Percentiles rank a stretch among this genome's conserved stretches.
Conservation (phyloP, 1,140 invertebrate species). For the Drosophila trapezifrons region DNA sequence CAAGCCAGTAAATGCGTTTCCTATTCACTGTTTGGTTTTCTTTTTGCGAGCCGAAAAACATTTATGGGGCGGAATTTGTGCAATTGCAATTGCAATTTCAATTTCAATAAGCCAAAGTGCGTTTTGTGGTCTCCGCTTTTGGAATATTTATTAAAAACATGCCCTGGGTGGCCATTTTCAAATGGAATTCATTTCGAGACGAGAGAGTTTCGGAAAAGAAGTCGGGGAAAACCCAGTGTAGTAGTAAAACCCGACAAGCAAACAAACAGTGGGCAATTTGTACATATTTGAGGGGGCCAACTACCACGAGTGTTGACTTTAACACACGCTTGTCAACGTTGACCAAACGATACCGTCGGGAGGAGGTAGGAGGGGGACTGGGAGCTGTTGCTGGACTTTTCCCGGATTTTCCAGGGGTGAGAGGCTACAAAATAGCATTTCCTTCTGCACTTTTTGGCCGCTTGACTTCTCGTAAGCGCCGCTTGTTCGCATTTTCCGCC, state of each 20-base stretch:
- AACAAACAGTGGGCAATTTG: constrained; percentile 75
- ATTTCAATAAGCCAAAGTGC: constrained; percentile 76
- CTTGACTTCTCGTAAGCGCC: constrained; percentile 64
- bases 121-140: constrained; percentile 62
- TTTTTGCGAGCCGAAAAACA: constrained; percentile 18
- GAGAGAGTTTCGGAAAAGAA: constrained; percentile 21
- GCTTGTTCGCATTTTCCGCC: constrained; percentile 76
- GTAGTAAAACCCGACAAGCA: constrained; percentile 22
- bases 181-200: constrained; percentile 49
- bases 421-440: constrained; percentile 73
- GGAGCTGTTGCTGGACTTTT: background rate
- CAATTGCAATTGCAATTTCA: constrained; percentile 41
- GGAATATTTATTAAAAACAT: constrained; percentile 73
- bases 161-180: constrained; percentile 22
- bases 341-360: constrained; percentile 38
- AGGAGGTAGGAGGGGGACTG: background rate
- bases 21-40: constrained; percentile 18
- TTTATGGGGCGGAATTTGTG: constrained; percentile 46
- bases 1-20: constrained; percentile 22
- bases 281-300: constrained; percentile 54
- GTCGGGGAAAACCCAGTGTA: background rate
- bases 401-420: constrained; percentile 1
- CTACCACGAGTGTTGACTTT: constrained; percentile 37
- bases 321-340: constrained; percentile 72
- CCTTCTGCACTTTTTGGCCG: constrained; percentile 64